These are phyloP conservation scores for Enteromius fasciolatus DNA, from an alignment of 2,797 vertebrate species.

Conservation along the genomic window DNA sequence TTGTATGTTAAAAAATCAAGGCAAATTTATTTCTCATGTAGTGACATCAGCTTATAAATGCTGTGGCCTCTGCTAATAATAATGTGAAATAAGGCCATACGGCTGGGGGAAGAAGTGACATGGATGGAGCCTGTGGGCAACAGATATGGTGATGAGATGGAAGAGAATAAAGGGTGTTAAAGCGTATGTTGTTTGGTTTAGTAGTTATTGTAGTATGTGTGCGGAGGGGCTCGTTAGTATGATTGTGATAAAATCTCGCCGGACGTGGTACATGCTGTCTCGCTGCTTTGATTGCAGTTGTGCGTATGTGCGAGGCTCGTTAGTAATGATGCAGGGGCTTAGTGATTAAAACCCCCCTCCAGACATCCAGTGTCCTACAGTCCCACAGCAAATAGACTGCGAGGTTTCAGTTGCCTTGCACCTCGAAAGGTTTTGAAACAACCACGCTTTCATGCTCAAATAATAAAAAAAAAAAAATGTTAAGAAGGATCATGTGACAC, in stretches of 20 bases:
- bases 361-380: slow-evolving; percentile 60
- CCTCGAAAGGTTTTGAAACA: background rate
- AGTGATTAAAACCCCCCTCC: slow-evolving; percentile 76
- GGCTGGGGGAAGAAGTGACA: background rate
- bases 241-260: slow-evolving; percentile 7
- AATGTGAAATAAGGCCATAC: slow-evolving; percentile 57
- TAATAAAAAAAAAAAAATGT: background rate
- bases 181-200: background rate
- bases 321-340: slow-evolving; percentile 72
- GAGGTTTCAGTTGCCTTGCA: slow-evolving; percentile 51
- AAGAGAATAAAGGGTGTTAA: background rate
- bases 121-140: background rate
- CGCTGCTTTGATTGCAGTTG: slow-evolving; percentile 10
- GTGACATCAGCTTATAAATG: background rate
- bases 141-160: background rate
- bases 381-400: slow-evolving; percentile 65
- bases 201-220: background rate
- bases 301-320: slow-evolving; percentile 61
- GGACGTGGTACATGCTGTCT: slow-evolving; percentile 9
- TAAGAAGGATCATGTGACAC: background rate
- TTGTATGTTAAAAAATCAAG: background rate
- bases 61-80: slow-evolving; percentile 46
- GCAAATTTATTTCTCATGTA: background rate
- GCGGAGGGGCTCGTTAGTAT: slow-evolving; percentile 3
- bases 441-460: background rate